Evolutionary conservation across 2,888 invertebrate species (phyloP).

Genomic region (Scelioninae gen. 1): DNA sequence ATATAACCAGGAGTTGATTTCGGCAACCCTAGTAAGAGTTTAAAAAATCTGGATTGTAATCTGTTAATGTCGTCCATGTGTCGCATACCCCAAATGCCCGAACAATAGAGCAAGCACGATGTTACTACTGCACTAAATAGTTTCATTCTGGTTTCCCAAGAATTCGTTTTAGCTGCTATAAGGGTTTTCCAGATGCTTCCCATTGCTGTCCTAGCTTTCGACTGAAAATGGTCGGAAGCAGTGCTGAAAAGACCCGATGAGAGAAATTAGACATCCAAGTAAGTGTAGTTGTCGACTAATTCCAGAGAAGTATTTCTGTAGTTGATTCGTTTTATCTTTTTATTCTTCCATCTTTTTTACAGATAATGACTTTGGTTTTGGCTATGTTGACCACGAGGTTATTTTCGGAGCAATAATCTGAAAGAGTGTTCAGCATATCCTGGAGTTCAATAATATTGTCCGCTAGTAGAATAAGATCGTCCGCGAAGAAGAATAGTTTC

Average conservation of each 20-base stretch:
- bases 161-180: constrained; percentile 9
- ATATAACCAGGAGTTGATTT: too few species aligned
- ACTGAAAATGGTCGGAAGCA: constrained; percentile 7
- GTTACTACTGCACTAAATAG: constrained; percentile 25
- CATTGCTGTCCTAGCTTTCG: constrained; percentile 21
- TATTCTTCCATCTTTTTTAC: too few species aligned
- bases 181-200: constrained; percentile 30
- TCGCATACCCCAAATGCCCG: not conserved
- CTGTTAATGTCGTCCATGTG: too few species aligned
- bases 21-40: too few species aligned
- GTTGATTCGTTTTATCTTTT: not conserved
- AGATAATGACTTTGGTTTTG: too few species aligned
- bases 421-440: too few species aligned
- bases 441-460: not conserved
- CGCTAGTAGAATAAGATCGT: constrained; percentile 25
- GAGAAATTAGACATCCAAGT: constrained; percentile 39
- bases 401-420: too few species aligned
- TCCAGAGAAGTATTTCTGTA: not conserved
- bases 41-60: too few species aligned
- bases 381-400: too few species aligned
- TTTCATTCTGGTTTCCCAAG: constrained; percentile 9
- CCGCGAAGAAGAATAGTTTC: constrained; percentile 30
- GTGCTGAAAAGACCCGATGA: constrained; percentile 19
- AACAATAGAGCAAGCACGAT: not conserved
- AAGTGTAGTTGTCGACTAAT: constrained; percentile 3